Base-by-base conservation (phyloP, 2,888 invertebrate genomes). In the Yponomeuta sedellus region DNA sequence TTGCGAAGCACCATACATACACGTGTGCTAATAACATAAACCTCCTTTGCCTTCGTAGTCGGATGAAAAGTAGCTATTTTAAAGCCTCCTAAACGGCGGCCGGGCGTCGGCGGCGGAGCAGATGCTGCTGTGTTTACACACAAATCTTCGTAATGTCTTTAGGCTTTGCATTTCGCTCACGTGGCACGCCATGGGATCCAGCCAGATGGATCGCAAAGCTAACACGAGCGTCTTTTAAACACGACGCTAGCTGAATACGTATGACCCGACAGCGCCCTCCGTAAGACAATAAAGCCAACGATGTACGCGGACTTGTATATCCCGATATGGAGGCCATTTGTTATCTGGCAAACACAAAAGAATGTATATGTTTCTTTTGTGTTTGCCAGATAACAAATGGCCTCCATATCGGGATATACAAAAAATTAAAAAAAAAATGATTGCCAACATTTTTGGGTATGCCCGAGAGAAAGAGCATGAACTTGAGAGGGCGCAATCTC, bases 191-290 rank as follows among this genome's bases (percentile, higher is more conserved):
- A 39, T 28, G 61, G 61, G 61, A 62, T 62, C 61, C 44, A 69
- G 71, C 64, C 68, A 69, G 67, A 67, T 67, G 68, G 69, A 71
- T 73, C 71, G 70, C 71, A 70, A 72, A 71, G 71, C 73, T 70
- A 67, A 71, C 71, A 71, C 72, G 71, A 72, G 70, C 74, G 70
- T 67, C 71, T 67, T 70, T 71, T 72, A 70, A 73, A 73, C 69
- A 44, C n/a, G 22, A 63, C 63, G 63, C 40, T 20, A n/a, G 20
- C 63, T 44, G 63, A 63, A 63, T 63, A 63, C 44, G 63, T 39
- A 63, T 61, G 61, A 61, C 59, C 59, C 20, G 19, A 59, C 59
- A 59, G 25, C 59, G 12, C 22, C 25, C 59, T 59, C 44, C 44
- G 44, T 52, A 52, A 52, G 44, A 52, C 44, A 52, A 52, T 52